These are phyloP conservation scores for Periplaneta americana DNA, from an alignment of 1,140 invertebrate species.

Conservation along the genomic window DNA sequence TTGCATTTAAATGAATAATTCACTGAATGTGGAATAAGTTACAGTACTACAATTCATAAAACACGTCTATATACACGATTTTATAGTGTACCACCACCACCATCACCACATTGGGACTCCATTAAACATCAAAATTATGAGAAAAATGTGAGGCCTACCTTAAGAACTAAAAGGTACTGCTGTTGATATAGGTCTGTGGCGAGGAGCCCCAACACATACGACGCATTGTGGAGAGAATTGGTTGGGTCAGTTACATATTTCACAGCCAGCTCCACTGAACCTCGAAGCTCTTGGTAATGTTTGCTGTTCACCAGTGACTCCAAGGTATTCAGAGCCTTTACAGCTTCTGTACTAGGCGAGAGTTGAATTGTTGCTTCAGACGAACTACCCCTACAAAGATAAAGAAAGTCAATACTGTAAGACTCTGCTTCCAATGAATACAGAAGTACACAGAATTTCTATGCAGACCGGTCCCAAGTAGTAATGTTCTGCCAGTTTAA, in stretches of 20 bases:
- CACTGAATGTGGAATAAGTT: too few species aligned
- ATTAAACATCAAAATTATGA: too few species aligned
- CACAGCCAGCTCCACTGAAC: conserved; percentile 39
- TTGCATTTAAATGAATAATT: too few species aligned
- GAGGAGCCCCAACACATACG: conserved; percentile 27
- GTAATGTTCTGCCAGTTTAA: too few species aligned
- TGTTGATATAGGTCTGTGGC: conserved; percentile 38
- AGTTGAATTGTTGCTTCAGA: not conserved
- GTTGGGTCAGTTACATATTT: conserved; percentile 40
- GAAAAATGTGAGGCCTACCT: conserved; percentile 26
- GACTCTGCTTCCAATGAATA: too few species aligned
- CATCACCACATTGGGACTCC: too few species aligned
- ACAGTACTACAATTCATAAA: too few species aligned
- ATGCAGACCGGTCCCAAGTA: too few species aligned
- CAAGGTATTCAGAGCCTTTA: conserved; percentile 31
- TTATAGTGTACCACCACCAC: too few species aligned
- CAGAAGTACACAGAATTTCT: too few species aligned
- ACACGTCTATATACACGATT: too few species aligned
- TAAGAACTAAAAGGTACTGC: conserved; percentile 39
- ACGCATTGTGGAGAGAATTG: conserved; percentile 43
- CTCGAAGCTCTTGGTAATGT: conserved; percentile 38
- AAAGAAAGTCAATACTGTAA: not conserved
- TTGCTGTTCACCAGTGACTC: conserved; percentile 40
- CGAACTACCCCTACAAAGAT: not conserved
- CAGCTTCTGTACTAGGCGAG: not conserved